These are phyloP conservation scores for Luperina testacea DNA, from an alignment of 2,888 invertebrate genomes.

Conservation along the genomic window DNA sequence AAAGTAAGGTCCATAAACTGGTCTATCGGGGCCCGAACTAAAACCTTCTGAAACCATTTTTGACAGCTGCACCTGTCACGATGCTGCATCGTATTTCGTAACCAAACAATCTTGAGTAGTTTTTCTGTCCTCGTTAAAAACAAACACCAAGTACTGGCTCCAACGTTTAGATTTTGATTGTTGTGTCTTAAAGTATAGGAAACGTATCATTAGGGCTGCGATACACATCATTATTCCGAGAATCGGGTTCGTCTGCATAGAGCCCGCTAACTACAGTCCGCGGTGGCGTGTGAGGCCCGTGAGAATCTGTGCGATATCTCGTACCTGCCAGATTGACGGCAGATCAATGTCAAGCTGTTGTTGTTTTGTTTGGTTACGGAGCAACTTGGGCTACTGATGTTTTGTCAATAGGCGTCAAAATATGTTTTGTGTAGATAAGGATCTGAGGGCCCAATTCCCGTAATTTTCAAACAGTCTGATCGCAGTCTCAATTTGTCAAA, in stretches of 20 bases:
- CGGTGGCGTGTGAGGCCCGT: slow-evolving; percentile 75
- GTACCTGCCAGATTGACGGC: slow-evolving; percentile 60
- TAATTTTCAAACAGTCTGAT: not conserved
- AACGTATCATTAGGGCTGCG: slow-evolving; percentile 79
- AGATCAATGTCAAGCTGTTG: slow-evolving; percentile 39
- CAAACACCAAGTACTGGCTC: slow-evolving; percentile 41
- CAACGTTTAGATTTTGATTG: slow-evolving; percentile 67
- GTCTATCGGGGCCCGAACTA: not conserved
- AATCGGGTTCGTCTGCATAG: slow-evolving; percentile 76
- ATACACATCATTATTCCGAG: slow-evolving; percentile 80
- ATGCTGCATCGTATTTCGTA: not conserved
- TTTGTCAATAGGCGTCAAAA: not conserved
- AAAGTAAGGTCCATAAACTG: not conserved
- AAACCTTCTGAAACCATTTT: not conserved
- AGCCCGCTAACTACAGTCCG: slow-evolving; percentile 68
- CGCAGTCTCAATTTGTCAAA: not conserved
- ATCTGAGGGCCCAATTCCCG: not conserved
- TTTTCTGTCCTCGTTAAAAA: slow-evolving; percentile 43
- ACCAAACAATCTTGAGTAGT: not conserved
- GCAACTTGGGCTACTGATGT: slow-evolving; percentile 10
- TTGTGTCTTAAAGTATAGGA: slow-evolving; percentile 69
- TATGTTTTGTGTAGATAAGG: not conserved
- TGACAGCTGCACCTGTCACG: no score
- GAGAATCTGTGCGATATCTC: slow-evolving; percentile 83
- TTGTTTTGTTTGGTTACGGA: slow-evolving; percentile 43